Evolutionary conservation across 2,113 vertebrate species (phyloP).

Genomic region (Tonatia bakeri): DNA sequence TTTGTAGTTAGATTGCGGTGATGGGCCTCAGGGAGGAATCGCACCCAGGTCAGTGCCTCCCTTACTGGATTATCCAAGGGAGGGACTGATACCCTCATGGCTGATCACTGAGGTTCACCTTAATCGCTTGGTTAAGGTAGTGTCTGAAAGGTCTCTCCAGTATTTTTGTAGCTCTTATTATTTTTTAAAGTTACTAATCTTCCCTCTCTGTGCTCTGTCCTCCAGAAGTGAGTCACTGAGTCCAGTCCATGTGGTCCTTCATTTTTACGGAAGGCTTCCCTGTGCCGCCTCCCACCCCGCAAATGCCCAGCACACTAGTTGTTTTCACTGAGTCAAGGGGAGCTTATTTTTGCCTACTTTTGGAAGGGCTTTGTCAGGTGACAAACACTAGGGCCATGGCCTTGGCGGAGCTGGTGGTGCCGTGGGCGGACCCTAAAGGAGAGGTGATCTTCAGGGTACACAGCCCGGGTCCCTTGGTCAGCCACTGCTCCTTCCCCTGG

Average conservation of each 20-base stretch:
- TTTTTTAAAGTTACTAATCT: background rate
- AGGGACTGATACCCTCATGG: fast-evolving
- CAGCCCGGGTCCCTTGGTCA: background rate
- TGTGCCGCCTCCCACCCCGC: background rate
- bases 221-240: background rate
- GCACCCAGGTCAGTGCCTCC: background rate
- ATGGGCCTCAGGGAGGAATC: background rate
- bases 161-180: background rate
- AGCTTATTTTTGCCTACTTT: background rate
- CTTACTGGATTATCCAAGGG: no score
- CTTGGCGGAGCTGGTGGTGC: background rate
- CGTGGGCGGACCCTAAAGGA: background rate
- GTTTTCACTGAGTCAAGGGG: background rate
- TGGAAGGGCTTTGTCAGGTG: background rate
- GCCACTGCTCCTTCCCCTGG: background rate
- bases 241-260: background rate
- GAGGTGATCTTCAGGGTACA: background rate
- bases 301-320: background rate
- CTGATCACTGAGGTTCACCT: background rate
- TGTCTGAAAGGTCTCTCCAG: background rate
- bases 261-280: background rate
- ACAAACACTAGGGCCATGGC: fast-evolving
- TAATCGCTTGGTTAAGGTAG: background rate
- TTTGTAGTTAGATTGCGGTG: background rate
- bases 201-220: background rate